Conservation (phyloP, 2,113 vertebrate species). For the Rhadina sibilatrix region DNA sequence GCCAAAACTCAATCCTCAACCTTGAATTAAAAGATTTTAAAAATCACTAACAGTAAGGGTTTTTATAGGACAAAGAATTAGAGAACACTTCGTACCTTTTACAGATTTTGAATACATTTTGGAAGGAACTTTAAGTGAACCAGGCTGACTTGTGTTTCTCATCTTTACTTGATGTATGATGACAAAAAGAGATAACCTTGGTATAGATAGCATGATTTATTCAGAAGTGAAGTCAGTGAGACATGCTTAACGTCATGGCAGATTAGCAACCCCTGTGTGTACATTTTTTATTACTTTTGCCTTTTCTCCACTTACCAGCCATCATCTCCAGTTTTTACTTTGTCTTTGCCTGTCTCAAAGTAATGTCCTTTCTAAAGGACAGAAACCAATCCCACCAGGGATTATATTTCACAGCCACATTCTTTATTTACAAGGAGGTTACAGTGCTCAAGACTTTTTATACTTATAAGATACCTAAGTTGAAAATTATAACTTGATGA, state of each 20-base stretch:
- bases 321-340: constrained; percentile 21
- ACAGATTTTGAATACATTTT: not conserved
- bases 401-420: constrained; percentile 50
- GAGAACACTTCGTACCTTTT: not conserved
- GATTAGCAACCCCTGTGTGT: not conserved
- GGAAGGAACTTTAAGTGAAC: not conserved
- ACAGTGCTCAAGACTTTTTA: constrained; percentile 4
- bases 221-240: constrained; percentile 18
- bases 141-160: not conserved
- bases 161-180: constrained; percentile 41
- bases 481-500: constrained; percentile 1
- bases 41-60: not conserved
- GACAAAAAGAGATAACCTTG: constrained; percentile 50
- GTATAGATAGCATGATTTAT: constrained; percentile 58
- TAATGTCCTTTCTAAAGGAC: constrained; percentile 4
- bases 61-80: not conserved
- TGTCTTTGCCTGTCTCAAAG: not conserved
- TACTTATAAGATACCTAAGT: not conserved
- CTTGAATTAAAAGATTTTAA: not conserved
- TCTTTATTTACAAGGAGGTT: constrained; percentile 45
- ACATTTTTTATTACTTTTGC: constrained; percentile 43
- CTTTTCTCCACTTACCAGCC: constrained; percentile 5
- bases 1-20: not conserved
- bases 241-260: not conserved
- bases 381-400: constrained; percentile 10